A percentile compares a stretch with the other conserved stretches of the same genome.
phyloP scores from a whole-genome alignment of 2,888 invertebrate species.

The Leistus spinibarbis region DNA sequence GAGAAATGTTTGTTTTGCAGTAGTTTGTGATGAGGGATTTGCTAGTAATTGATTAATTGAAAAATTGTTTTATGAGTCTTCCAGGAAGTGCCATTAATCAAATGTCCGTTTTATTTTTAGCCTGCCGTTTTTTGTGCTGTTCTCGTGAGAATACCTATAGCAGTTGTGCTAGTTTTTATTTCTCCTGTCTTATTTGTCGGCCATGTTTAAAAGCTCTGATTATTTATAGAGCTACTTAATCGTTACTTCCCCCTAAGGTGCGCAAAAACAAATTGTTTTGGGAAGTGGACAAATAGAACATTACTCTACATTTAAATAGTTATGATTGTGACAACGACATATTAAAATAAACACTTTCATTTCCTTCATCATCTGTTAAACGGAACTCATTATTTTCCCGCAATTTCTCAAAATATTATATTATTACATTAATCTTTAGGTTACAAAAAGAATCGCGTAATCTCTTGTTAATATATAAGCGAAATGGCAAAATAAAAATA shows the following conservation, averaged over 20 bases:
- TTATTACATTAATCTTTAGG: background rate
- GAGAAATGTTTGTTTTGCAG: too few relatives aligned
- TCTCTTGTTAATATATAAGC: too few relatives aligned
- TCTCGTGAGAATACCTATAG: background rate
- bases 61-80: slow-evolving; percentile 7
- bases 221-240: slow-evolving; percentile 14
- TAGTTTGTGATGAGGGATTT: too few relatives aligned
- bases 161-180: slow-evolving; percentile 1
- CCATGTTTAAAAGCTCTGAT: background rate
- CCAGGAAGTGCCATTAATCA: slow-evolving; percentile 7
- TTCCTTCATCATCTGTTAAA: background rate
- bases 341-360: background rate
- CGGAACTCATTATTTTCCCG: background rate
- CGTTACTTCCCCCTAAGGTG: background rate
- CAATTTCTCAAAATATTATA: background rate
- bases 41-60: background rate
- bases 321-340: background rate
- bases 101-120: background rate
- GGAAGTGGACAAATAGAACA: slow-evolving; percentile 13
- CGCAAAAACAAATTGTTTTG: slow-evolving; percentile 16
- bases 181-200: slow-evolving; percentile 7
- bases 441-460: too few relatives aligned
- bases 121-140: background rate
- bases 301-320: background rate
- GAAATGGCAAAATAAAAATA: too few relatives aligned